Evolutionary conservation across 1,140 invertebrate genomes (phyloP).

Genomic region (Branchinecta lynchi): DNA sequence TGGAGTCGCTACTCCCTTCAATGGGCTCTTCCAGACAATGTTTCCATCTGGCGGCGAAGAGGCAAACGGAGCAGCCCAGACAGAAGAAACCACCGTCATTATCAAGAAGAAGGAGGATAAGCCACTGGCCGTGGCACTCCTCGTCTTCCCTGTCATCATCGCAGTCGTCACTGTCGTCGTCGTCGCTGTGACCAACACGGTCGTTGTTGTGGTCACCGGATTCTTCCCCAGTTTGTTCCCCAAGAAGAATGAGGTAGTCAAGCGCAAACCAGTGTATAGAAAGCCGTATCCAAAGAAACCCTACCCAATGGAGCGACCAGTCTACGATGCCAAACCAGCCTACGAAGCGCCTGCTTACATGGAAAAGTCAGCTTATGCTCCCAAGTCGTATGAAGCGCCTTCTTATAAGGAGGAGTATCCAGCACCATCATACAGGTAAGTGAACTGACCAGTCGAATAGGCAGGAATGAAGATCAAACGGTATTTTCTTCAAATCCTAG

Average conservation of each 20-base stretch:
- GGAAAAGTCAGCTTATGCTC: too few relatives aligned
- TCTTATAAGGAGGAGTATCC: too few relatives aligned
- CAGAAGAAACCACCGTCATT: not conserved
- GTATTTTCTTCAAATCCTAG: too few relatives aligned
- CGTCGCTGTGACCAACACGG: not conserved
- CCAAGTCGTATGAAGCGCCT: too few relatives aligned
- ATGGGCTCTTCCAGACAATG: not conserved
- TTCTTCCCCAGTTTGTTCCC: not conserved
- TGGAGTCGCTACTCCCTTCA: not conserved
- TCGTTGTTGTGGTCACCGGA: not conserved
- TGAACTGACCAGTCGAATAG: too few relatives aligned
- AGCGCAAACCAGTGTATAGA: not conserved
- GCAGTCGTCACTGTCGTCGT: not conserved
- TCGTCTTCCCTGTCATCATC: not conserved
- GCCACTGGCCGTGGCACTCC: not conserved
- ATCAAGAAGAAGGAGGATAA: not conserved
- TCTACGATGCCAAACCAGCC: not conserved
- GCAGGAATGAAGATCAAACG: too few relatives aligned
- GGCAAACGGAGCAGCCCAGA: not conserved
- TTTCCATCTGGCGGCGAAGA: not conserved
- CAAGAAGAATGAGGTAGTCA: not conserved
- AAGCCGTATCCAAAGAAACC: not conserved
- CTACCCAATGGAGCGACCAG: not conserved
- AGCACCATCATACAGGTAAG: too few relatives aligned
- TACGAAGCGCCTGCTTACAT: too few relatives aligned